Evolutionary conservation across 2,888 invertebrate genomes (phyloP), one percentile per base, ranked within the genome.

Genomic region (Caenorhabditis panamensis): DNA sequence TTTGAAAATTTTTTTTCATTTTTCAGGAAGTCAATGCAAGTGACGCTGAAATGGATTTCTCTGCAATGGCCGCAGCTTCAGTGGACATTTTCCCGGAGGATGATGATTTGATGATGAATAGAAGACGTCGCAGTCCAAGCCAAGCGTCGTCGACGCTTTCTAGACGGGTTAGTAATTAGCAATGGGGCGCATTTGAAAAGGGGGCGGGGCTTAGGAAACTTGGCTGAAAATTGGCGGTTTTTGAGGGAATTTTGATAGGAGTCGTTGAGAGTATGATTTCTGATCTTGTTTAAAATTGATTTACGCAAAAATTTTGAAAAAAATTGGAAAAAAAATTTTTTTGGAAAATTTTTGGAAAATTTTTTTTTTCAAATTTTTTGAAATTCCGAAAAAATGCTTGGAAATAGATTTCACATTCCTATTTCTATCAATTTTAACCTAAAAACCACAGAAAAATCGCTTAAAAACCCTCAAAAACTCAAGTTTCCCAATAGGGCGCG

Each of bases 11-110:
- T 41, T 13, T 13, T 47, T 47, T 3, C n/a, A 20, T 47, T 47
- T 66, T 75, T 0, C 53, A 75, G 75, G 68, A 79, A 58, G 61
- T 80, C 6, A 69, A 64, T n/a, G 59, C 22, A 1, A 63, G 51
- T 44, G 80, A 80, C 31, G 80, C 80, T 20, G 80, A 80, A 54
- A 47, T 36, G 37, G 80, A 80, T 47, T 80, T 80, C 47, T 75
- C 80, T 0, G n/a, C 68, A 8, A 69, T 80, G 80, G 64, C 80
- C 0, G 75, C 69, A 1, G 75, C 75, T 0, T 61, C 75, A n/a
- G 61, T 47, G 24, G 62, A 54, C 37, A 59, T 75, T 11, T 58
- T 73, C 54, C 37, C 66, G n/a, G 71, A 75, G 18, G 75, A 79
- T 31, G 67, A 76, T n/a, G 51, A 16, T 1, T 18, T 11, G n/a